Base-by-base conservation (phyloP, 2,113 vertebrate genomes). In the Dicaeum eximium region DNA sequence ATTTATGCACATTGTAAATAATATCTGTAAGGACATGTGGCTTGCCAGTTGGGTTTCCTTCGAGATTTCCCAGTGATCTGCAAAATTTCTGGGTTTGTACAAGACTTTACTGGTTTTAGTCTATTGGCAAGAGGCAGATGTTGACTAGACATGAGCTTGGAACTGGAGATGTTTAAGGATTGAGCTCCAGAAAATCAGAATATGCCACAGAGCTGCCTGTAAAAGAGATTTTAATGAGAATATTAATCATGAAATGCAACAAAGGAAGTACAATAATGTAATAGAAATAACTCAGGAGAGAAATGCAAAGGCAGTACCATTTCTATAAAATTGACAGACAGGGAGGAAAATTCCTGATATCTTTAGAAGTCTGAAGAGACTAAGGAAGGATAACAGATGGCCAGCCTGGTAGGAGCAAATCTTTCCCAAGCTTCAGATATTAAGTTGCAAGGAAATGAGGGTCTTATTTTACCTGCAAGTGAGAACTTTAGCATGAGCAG, bases 331-430 rank as follows among this genome's bases (percentile, higher is more conserved):
- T 20, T 88, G 82, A 80, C 82, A 93, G 82, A 57, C 79, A 89
- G 22, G 33, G 51, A 93, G 35, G 47, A 92, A 94, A 95, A 86
- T 62, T 77, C 78, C 44, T 80, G 71, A 38, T 90, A 80, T 90
- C 86, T 92, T 95, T 90, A 88, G 75, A 88, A 96, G 40, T 75
- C 11, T 90, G 80, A 90, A 73, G 88, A 88, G n/a, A 69, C 40
- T 82, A 64, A 80, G 16, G 79, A 94, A 92, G 30, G 90, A 37
- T 88, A 90, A 92, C 96, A 97, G 96, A 97, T 95, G 95, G 95
- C 56, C 64, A 93, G 75, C 82, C 88, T 83, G 31, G n/a, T 66
- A 70, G 92, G 88, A 79, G 64, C 72, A 96, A 96, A 94, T 94
- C 64, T 94, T 95, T 70, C 72, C 67, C 75, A 80, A 73, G 75